Evolutionary conservation across 2,888 invertebrate genomes (phyloP).

Genomic region (Brachylomia viminalis): DNA sequence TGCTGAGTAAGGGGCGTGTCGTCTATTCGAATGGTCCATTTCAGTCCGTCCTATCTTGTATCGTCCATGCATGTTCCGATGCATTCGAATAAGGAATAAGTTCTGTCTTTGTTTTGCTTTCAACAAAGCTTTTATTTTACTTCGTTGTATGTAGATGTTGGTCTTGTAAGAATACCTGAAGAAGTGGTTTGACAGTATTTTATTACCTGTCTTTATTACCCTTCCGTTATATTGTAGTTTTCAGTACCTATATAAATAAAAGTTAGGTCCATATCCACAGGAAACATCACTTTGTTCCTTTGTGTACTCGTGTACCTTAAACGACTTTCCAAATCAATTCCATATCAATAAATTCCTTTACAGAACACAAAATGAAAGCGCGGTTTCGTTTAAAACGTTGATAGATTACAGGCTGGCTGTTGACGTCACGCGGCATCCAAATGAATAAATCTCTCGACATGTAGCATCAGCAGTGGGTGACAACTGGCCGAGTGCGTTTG

Average conservation of each 20-base stretch:
- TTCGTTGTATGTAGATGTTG: slow-evolving; percentile 5
- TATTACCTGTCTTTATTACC: not conserved
- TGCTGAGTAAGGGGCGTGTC: slow-evolving; percentile 63
- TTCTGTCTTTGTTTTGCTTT: slow-evolving; percentile 49
- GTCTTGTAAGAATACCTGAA: not conserved
- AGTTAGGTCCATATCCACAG: not conserved
- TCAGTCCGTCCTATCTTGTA: slow-evolving; percentile 54
- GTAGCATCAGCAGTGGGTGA: slow-evolving; percentile 75
- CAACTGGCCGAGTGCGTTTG: slow-evolving; percentile 77
- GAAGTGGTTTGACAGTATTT: slow-evolving; percentile 5
- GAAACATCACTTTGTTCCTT: not conserved
- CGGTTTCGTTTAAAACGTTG: slow-evolving; percentile 64
- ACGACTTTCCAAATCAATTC: slow-evolving; percentile 20
- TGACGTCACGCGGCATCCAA: slow-evolving; percentile 69
- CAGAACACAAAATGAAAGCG: slow-evolving; percentile 53
- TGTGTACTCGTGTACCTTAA: not conserved
- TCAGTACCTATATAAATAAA: not conserved
- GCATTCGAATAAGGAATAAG: slow-evolving; percentile 48
- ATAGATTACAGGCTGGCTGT: slow-evolving; percentile 69
- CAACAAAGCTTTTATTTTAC: slow-evolving; percentile 21
- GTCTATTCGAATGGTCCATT: slow-evolving; percentile 69
- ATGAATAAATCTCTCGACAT: slow-evolving; percentile 79
- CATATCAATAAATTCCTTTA: slow-evolving; percentile 34
- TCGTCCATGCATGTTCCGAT: slow-evolving; percentile 49
- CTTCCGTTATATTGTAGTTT: not conserved